Conservation (phyloP, 2,113 vertebrate genomes). For the Takifugu flavidus region DNA sequence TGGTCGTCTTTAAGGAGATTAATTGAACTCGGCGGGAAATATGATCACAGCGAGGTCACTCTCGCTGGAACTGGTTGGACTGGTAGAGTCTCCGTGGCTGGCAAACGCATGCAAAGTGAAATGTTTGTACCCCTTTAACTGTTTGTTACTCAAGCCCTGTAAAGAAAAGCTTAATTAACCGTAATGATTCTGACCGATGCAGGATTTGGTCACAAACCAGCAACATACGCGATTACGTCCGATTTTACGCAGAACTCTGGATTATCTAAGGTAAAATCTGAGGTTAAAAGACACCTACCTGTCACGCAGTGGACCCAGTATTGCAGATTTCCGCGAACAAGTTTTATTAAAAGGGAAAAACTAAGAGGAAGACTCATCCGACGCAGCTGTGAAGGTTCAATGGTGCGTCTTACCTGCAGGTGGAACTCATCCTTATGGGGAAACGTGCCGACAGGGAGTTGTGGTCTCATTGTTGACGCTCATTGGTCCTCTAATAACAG, state of each 20-base stretch:
- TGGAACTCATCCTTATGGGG: constrained; percentile 35
- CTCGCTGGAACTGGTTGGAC: not conserved
- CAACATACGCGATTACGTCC: too few relatives aligned
- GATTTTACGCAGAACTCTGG: not conserved
- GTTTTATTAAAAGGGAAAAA: not conserved
- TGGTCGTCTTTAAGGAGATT: too few relatives aligned
- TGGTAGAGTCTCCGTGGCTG: not conserved
- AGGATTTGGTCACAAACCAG: too few relatives aligned
- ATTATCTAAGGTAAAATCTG: not conserved
- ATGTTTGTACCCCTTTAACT: not conserved
- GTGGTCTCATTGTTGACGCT: constrained; percentile 37
- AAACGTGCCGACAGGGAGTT: constrained; percentile 46
- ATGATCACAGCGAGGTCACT: not conserved
- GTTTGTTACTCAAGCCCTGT: too few relatives aligned
- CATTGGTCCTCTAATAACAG: constrained; percentile 9
- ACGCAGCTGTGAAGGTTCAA: not conserved
- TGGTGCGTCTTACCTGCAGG: constrained; percentile 42
- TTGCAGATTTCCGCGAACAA: not conserved
- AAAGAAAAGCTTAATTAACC: too few relatives aligned
- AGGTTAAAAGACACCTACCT: constrained; percentile 35
- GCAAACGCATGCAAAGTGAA: not conserved
- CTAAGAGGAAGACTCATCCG: not conserved
- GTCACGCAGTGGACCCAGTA: constrained; percentile 39
- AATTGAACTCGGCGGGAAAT: not conserved
- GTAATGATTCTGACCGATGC: too few relatives aligned